phyloP scores from a whole-genome alignment of 1,140 invertebrate genomes.

The Megalopta genalis region DNA sequence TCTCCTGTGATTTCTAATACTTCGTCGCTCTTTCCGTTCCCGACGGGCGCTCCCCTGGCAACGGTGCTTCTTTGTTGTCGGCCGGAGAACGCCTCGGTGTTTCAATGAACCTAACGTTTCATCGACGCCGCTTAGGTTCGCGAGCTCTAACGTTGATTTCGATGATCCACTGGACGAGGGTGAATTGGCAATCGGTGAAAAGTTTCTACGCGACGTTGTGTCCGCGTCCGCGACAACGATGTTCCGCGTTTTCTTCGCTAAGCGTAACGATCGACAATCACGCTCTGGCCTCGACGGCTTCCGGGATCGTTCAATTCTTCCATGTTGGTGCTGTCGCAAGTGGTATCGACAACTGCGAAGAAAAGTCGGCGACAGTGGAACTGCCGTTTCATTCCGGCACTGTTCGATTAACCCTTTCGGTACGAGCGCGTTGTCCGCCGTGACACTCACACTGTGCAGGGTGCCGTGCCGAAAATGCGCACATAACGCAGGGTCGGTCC shows the following conservation, averaged over 20 bases:
- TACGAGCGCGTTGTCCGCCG: no score
- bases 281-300: conserved; percentile 69
- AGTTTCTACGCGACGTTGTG: neutral
- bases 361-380: neutral
- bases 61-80: no score
- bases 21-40: neutral
- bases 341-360: conserved; percentile 28
- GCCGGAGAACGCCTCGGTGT: conserved; percentile 20
- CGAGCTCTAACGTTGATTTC: conserved; percentile 49
- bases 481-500: no score
- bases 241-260: conserved; percentile 32
- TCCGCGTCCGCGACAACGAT: conserved; percentile 2
- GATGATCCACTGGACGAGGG: conserved; percentile 26
- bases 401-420: no score
- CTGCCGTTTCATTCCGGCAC: neutral
- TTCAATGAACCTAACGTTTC: conserved; percentile 41
- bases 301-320: conserved; percentile 40
- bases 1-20: neutral
- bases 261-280: conserved; percentile 75
- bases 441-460: no score
- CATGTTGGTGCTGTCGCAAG: conserved; percentile 33
- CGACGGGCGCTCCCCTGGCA: neutral
- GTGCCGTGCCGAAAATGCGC: no score
- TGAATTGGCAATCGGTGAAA: conserved; percentile 33
- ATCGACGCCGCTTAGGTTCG: conserved; percentile 20